phyloP scores from a whole-genome alignment of 2,113 vertebrate genomes.

The Lathamus discolor region DNA sequence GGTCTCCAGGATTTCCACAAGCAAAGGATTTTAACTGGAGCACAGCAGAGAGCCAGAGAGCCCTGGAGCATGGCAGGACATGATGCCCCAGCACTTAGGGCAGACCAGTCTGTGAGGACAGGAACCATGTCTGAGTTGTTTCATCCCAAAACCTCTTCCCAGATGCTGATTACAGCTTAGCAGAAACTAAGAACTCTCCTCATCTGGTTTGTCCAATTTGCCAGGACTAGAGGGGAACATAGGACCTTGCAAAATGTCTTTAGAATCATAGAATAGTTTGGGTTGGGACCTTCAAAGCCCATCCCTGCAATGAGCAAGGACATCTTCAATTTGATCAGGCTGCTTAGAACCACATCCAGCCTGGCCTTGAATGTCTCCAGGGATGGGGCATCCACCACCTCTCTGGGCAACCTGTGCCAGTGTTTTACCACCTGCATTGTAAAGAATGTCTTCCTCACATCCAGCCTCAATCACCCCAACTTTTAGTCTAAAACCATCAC shows the following conservation, averaged over 20 bases:
- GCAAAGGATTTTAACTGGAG: background rate
- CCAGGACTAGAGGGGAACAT: background rate
- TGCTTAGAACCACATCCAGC: background rate
- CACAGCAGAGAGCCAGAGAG: background rate
- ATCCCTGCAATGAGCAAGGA: background rate
- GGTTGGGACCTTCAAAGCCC: background rate
- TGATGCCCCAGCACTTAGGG: background rate
- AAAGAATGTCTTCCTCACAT: background rate
- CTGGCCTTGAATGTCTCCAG: background rate
- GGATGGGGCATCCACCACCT: background rate
- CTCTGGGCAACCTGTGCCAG: background rate
- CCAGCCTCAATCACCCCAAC: background rate
- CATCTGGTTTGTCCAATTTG: background rate
- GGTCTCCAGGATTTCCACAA: background rate
- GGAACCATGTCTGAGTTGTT: background rate
- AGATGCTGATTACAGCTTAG: background rate
- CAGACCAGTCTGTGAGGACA: background rate
- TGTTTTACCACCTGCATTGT: background rate
- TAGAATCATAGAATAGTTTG: background rate
- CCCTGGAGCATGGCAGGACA: background rate
- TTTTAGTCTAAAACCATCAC: background rate
- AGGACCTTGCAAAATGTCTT: background rate
- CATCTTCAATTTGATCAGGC: background rate
- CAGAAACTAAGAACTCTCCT: background rate
- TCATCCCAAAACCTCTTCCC: background rate